Evolutionary conservation across 2,113 vertebrate species (phyloP).

Genomic region (Peromyscus leucopus): DNA sequence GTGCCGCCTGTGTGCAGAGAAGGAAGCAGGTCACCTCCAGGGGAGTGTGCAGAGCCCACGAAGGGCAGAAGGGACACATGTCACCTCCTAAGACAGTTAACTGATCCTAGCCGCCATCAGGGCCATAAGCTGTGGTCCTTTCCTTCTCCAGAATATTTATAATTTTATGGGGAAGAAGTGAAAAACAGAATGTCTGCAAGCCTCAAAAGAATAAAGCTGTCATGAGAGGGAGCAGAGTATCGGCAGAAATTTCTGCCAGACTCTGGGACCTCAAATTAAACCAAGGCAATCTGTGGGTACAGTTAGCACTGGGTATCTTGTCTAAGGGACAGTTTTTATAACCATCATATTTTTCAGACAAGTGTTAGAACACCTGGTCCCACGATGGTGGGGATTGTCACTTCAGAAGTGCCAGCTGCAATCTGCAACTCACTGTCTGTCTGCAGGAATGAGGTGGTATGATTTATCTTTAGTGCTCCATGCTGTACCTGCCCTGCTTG

Average conservation of each 20-base stretch:
- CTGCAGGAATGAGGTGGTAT: background rate
- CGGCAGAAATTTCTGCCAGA: background rate
- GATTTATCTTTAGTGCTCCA: background rate
- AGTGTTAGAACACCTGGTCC: background rate
- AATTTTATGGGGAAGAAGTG: background rate
- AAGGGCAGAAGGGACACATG: fast-evolving
- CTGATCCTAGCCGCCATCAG: background rate
- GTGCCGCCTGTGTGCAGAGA: background rate
- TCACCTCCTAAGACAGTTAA: background rate
- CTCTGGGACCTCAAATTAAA: background rate
- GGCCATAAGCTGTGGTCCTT: fast-evolving
- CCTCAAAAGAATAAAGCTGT: background rate
- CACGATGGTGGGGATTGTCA: fast-evolving
- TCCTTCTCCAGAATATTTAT: background rate
- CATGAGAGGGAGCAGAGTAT: fast-evolving
- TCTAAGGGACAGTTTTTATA: background rate
- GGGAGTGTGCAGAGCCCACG: fast-evolving
- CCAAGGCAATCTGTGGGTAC: background rate
- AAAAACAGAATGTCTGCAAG: background rate
- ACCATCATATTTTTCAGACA: background rate
- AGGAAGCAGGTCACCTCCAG: fast-evolving
- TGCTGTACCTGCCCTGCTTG: fast-evolving
- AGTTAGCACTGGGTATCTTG: background rate
- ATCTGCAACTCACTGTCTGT: background rate
- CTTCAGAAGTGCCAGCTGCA: fast-evolving